A percentile compares a stretch with the other conserved stretches of the same genome.
Evolutionary conservation across 1,140 invertebrate genomes (phyloP).

Genomic region (Fopius arisanus): DNA sequence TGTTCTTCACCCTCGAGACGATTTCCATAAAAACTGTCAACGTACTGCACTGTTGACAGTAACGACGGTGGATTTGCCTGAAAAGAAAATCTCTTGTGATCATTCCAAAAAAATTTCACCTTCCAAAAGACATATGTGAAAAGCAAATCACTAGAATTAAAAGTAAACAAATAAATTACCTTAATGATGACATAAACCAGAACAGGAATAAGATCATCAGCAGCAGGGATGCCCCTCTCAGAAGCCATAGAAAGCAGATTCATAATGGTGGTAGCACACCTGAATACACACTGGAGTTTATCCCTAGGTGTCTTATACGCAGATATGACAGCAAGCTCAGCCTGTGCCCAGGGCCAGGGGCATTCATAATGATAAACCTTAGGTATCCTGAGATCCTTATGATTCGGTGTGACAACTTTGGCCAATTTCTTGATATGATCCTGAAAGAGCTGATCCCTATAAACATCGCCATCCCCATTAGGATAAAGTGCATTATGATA

Average conservation of each 20-base stretch:
- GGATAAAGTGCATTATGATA: conserved; percentile 95
- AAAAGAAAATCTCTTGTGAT: too few species aligned
- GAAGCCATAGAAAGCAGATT: conserved; percentile 87
- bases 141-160: too few species aligned
- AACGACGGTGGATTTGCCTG: conserved; percentile 93
- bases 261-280: conserved; percentile 93
- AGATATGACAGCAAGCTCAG: conserved; percentile 89
- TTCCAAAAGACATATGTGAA: too few species aligned
- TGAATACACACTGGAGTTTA: conserved; percentile 86
- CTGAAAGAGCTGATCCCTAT: conserved; percentile 86
- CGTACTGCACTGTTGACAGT: conserved; percentile 96
- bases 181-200: conserved; percentile 97
- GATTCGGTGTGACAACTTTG: conserved; percentile 80
- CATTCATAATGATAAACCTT: conserved; percentile 87
- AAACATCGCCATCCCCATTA: conserved; percentile 94
- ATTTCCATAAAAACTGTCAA: conserved; percentile 89
- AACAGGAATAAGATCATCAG: conserved; percentile 96
- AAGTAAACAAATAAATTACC: too few species aligned
- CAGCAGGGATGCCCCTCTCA: conserved; percentile 84
- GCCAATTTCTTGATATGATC: conserved; percentile 90
- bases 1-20: conserved; percentile 89
- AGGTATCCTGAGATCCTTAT: conserved; percentile 84
- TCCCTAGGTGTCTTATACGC: conserved; percentile 95
- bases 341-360: conserved; percentile 97
- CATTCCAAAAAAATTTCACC: too few species aligned